Conservation (phyloP, 2,113 vertebrate species). For the Heteronetta atricapilla region DNA sequence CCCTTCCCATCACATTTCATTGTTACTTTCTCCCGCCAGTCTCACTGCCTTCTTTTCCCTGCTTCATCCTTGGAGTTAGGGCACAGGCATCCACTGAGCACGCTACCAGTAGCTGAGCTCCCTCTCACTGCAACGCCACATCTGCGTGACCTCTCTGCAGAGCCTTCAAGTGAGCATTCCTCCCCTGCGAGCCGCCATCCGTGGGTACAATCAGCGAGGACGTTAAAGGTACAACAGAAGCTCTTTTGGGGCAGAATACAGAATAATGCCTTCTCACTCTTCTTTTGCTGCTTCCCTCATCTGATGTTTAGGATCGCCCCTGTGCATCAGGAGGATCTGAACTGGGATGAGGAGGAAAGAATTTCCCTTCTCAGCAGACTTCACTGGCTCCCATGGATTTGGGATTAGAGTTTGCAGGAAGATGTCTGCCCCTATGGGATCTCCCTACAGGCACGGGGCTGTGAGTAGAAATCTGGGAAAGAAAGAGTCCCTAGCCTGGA, state of each 20-base stretch:
- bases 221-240: neutral
- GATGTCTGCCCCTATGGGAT: neutral
- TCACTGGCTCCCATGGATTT: neutral
- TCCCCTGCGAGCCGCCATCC: neutral
- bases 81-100: rapidly evolving
- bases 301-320: neutral
- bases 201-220: neutral
- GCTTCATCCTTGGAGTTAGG: neutral
- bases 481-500: neutral
- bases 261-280: neutral
- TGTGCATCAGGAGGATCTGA: neutral
- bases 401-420: neutral
- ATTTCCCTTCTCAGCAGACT: neutral
- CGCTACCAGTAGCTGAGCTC: rapidly evolving
- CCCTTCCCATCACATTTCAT: neutral
- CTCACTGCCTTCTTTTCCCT: neutral
- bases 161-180: neutral
- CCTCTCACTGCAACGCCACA: neutral
- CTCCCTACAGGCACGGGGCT: neutral
- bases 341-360: neutral
- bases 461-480: neutral
- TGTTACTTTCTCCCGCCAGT: neutral
- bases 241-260: neutral
- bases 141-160: neutral
- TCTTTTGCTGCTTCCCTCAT: neutral